These are phyloP conservation scores for Epizoanthus fatuus DNA, from an alignment of 92 coral and sea anemone species.

Conservation along the genomic window DNA sequence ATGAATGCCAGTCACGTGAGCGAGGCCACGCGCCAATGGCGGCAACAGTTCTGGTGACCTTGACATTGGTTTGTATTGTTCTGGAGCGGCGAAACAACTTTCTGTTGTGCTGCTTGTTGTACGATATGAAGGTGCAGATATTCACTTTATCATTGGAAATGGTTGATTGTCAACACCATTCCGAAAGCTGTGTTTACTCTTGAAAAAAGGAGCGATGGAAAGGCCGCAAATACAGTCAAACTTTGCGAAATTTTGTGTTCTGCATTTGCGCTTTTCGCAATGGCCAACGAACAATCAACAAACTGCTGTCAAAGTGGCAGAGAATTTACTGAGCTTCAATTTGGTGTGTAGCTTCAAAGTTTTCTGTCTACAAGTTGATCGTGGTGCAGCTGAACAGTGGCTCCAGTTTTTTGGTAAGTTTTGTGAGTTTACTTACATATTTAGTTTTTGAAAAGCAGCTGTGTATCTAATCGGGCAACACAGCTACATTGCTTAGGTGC, in stretches of 20 bases:
- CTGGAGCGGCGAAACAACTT: neutral
- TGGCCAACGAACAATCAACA: neutral
- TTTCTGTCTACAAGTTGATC: neutral
- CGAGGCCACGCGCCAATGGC: neutral
- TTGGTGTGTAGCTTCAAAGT: neutral
- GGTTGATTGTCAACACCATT: no score
- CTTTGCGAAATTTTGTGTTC: neutral
- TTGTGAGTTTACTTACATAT: neutral
- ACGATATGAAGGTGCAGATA: neutral
- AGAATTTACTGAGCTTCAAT: neutral
- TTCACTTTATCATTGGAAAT: no score
- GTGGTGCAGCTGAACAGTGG: neutral
- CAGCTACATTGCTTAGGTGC: neutral
- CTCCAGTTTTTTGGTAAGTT: neutral
- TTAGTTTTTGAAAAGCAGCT: neutral
- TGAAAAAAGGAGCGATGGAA: no score
- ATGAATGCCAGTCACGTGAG: conserved; percentile 8
- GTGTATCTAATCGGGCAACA: neutral
- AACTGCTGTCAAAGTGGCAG: neutral
- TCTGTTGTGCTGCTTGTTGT: no score
- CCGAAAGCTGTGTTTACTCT: no score
- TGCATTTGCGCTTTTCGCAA: neutral
- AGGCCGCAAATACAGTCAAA: no score
- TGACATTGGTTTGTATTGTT: neutral
- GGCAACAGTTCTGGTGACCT: neutral